Base-by-base conservation (phyloP, 2,888 invertebrate genomes). In the Ypsolopha scabrella region DNA sequence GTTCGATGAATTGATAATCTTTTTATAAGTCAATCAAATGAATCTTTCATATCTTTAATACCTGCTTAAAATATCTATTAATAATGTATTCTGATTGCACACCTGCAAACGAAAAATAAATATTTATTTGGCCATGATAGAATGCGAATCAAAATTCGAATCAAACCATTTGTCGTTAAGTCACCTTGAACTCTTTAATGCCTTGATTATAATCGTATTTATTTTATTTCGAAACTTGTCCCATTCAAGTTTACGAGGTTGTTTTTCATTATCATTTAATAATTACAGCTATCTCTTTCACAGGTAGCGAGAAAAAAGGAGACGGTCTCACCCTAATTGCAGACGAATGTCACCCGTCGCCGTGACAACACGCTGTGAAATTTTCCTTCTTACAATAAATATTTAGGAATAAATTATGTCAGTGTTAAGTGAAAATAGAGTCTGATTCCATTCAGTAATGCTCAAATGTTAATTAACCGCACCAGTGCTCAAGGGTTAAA, bases 181-280 rank as follows among this genome's bases (percentile, higher is more conserved):
- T 24, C 24, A 24, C 24, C 24, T 24, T 24, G 24, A 24, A 24
- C 2, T 24, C 24, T 24, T 24, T 3, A 24, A 24, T 24, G 4
- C 24, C 24, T 24, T 24, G 24, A 24, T 24, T 24, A 24, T 24
- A 3, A 24, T 24, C 24, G 24, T 24, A 24, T 24, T 24, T 24
- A 24, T 24, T 24, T 24, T 24, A 24, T 3, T 24, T 24, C 24
- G 4, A 24, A 24, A 24, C 24, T 24, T 24, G 24, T 24, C 24
- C 24, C 24, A 24, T 24, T 24, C 24, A 24, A 24, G 24, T 24
- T 63, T 55, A 58, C 53, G 44, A 53, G 51, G 59, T 60, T 64
- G 65, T 66, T 68, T 50, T 73, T 70, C 65, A 75, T 75, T 70
- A 68, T 57, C 57, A 61, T 44, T 68, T 68, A 64, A 60, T 54